A percentile compares a stretch with the other conserved stretches of the same genome.
Evolutionary conservation across 2,888 invertebrate species (phyloP).

Genomic region (Diogma glabrata): DNA sequence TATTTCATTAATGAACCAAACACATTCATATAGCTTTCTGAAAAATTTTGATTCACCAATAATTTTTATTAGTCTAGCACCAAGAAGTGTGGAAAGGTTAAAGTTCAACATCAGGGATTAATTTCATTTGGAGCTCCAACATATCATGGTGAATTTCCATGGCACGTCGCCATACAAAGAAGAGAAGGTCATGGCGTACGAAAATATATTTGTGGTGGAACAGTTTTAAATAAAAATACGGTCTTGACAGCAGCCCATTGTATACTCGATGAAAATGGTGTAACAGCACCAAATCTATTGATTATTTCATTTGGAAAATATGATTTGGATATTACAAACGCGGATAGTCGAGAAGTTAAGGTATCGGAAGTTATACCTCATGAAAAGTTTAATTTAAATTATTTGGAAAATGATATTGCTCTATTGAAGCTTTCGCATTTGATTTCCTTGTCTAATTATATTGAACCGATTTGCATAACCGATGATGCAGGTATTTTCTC

Average conservation of each 20-base stretch:
- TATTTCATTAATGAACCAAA: too few relatives aligned
- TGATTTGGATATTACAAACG: background rate
- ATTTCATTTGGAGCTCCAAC: background rate
- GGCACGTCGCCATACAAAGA: background rate
- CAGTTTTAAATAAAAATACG: background rate
- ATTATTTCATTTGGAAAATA: background rate
- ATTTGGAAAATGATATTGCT: conserved; percentile 2
- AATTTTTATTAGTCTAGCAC: too few relatives aligned
- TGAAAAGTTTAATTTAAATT: background rate
- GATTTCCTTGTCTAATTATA: background rate
- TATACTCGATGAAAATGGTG: background rate
- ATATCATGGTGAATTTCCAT: background rate
- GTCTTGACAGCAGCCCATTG: background rate
- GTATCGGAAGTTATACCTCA: background rate
- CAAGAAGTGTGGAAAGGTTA: too few relatives aligned
- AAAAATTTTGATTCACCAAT: too few relatives aligned
- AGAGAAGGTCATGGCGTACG: background rate
- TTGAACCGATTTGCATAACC: background rate
- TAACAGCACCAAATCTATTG: background rate
- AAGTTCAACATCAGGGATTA: too few relatives aligned
- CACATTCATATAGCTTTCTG: too few relatives aligned
- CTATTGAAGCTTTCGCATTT: background rate
- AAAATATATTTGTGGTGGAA: background rate
- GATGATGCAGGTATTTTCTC: too few relatives aligned
- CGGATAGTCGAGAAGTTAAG: background rate